These are phyloP conservation scores for Passer montanus DNA, from an alignment of 2,113 vertebrate genomes.

Conservation along the genomic window DNA sequence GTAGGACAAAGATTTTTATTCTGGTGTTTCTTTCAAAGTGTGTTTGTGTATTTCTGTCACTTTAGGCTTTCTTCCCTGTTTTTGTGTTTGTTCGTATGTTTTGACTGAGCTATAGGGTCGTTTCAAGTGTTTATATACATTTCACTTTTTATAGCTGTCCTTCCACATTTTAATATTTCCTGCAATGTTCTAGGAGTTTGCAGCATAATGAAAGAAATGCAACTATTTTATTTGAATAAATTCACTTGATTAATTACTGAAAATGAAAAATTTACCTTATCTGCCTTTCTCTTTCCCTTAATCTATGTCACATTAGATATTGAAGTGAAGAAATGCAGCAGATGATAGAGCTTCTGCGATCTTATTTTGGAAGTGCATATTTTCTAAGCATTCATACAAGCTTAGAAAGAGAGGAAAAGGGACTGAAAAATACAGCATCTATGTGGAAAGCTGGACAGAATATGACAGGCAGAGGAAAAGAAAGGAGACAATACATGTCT, in stretches of 20 bases:
- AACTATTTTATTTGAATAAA: slow-evolving; percentile 36
- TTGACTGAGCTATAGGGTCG: not conserved
- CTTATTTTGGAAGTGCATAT: not conserved
- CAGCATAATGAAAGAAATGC: not conserved
- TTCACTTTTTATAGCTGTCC: not conserved
- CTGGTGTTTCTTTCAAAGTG: not conserved
- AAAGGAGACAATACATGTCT: not conserved
- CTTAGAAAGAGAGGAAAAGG: not conserved
- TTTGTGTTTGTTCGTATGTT: not conserved
- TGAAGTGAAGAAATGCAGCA: not conserved
- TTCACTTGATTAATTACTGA: not conserved
- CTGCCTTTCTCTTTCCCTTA: not conserved
- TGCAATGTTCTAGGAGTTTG: not conserved
- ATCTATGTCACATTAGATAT: not conserved
- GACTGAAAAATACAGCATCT: not conserved
- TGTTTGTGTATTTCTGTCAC: not conserved
- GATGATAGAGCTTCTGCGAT: not conserved
- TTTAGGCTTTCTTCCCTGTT: not conserved
- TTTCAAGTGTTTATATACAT: not conserved
- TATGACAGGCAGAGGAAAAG: not conserved
- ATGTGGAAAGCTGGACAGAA: not conserved
- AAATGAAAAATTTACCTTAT: not conserved
- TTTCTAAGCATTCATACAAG: not conserved
- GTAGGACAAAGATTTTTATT: not conserved
- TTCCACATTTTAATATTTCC: slow-evolving; percentile 1